A percentile compares a stretch with the other conserved stretches of the same genome.
phyloP scores from a whole-genome alignment of 2,888 invertebrate species.

The Cephalotes varians region DNA sequence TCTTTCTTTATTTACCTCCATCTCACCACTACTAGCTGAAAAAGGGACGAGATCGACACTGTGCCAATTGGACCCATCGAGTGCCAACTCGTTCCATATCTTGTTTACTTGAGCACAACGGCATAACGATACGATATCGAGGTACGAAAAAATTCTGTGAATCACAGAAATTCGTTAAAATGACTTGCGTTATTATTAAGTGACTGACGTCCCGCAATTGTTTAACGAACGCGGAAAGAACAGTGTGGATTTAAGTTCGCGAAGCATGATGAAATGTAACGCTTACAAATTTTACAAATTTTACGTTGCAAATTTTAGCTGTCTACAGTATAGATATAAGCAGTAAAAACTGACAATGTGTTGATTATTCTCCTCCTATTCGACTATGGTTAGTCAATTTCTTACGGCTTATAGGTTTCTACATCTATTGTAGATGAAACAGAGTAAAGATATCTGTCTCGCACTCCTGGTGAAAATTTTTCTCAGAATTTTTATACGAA shows the following conservation, averaged over 20 bases:
- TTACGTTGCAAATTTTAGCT: background rate
- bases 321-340: too few relatives aligned
- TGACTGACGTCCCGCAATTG: background rate
- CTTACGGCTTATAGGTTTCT: too few relatives aligned
- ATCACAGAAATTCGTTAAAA: slow-evolving; percentile 30
- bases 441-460: background rate
- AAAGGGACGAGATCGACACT: slow-evolving; percentile 99
- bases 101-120: slow-evolving; percentile 96
- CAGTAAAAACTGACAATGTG: too few relatives aligned
- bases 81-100: slow-evolving; percentile 98
- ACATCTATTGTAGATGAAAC: too few relatives aligned
- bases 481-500: too few relatives aligned
- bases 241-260: slow-evolving; percentile 30
- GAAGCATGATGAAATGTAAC: background rate
- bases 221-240: background rate
- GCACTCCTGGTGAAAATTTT: too few relatives aligned
- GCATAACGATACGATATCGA: slow-evolving; percentile 98
- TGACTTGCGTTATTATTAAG: too few relatives aligned
- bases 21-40: slow-evolving; percentile 99
- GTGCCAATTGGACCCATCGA: slow-evolving; percentile 99
- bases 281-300: background rate
- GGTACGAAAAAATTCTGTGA: slow-evolving; percentile 94
- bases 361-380: too few relatives aligned
- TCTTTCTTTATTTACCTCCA: slow-evolving; percentile 91
- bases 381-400: too few relatives aligned